Evolutionary conservation across 2,113 vertebrate species (phyloP).

Genomic region (Chloebia gouldiae): DNA sequence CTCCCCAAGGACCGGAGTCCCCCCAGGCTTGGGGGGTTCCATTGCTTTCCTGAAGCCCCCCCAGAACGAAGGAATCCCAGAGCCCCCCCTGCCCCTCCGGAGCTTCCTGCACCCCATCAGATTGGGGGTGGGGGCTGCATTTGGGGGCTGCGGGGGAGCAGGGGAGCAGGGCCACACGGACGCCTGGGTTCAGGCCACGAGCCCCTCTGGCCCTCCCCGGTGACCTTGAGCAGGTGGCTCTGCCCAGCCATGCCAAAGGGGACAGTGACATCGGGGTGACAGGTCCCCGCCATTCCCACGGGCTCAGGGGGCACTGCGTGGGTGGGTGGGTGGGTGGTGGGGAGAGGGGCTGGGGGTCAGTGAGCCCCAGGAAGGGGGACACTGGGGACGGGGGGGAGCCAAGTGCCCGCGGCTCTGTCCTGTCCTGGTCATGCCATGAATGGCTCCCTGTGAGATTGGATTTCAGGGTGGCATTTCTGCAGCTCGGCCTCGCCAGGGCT

Average conservation of each 20-base stretch:
- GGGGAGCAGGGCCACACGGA: not conserved
- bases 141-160: not conserved
- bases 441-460: slow-evolving; percentile 1
- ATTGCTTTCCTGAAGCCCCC: not conserved
- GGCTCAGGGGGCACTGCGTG: not conserved
- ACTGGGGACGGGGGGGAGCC: not conserved
- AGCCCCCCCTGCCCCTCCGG: not conserved
- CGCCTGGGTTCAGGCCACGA: not conserved
- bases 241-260: not conserved
- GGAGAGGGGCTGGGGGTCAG: not conserved
- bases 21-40: not conserved
- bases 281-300: not conserved
- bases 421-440: not conserved
- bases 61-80: rapidly evolving
- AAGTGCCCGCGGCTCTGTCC: not conserved
- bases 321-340: too few species aligned
- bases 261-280: not conserved
- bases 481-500: rapidly evolving
- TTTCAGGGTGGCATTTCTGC: slow-evolving; percentile 51
- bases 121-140: not conserved
- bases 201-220: not conserved
- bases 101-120: not conserved
- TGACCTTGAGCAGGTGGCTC: slow-evolving; percentile 40
- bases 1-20: not conserved
- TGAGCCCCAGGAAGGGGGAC: not conserved